These are phyloP conservation scores for Sphecodes monilicornis DNA, from an alignment of 2,888 invertebrate species.

Conservation along the genomic window DNA sequence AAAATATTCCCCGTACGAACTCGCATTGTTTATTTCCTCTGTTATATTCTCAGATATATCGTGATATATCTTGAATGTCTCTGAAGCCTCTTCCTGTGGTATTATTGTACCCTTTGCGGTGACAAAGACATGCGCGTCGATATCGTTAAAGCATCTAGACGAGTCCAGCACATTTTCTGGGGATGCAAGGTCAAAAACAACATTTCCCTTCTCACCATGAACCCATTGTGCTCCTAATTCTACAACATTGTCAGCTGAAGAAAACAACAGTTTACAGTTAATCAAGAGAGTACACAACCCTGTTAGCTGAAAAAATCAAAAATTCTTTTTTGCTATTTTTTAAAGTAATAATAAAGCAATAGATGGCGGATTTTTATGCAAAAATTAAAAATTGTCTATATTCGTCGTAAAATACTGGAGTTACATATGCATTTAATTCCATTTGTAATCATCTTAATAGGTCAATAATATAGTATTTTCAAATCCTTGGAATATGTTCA, in stretches of 20 bases:
- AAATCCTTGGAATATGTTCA: too few species aligned
- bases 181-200: conserved; percentile 86
- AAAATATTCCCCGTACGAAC: conserved; percentile 82
- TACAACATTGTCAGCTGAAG: conserved; percentile 85
- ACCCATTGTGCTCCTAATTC: conserved; percentile 94
- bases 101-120: conserved; percentile 80
- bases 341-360: background rate
- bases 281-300: background rate
- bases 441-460: too few species aligned
- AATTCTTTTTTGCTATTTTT: background rate
- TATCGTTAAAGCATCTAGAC: conserved; percentile 67
- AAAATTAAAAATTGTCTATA: background rate
- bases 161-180: conserved; percentile 82
- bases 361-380: background rate
- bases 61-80: conserved; percentile 81
- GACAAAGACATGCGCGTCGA: conserved; percentile 74
- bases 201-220: conserved; percentile 89
- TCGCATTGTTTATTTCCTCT: conserved; percentile 75
- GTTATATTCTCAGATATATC: conserved; percentile 81
- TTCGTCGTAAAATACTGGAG: background rate
- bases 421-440: too few species aligned
- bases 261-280: background rate
- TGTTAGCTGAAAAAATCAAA: background rate
- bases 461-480: too few species aligned
- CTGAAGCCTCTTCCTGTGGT: conserved; percentile 76